A percentile compares a stretch with the other conserved stretches of the same genome.
Conservation (phyloP, 2,113 vertebrate species). For the Ondatra zibethicus region DNA sequence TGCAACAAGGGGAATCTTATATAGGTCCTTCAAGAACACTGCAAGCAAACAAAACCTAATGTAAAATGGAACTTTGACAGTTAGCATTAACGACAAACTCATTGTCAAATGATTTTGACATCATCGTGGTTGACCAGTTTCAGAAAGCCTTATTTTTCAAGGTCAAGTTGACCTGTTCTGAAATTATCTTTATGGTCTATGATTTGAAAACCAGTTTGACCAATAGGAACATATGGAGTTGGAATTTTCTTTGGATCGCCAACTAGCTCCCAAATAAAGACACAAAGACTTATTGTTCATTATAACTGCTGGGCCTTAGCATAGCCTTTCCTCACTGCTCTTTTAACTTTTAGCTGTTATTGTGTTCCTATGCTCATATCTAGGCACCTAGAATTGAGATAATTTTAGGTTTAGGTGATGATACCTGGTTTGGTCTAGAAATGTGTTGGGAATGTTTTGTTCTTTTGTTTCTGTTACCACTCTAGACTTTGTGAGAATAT, state of each 20-base stretch:
- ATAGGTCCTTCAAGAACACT: not conserved
- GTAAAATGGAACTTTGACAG: not conserved
- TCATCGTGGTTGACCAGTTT: not conserved
- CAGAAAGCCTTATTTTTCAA: not conserved
- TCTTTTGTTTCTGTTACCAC: not conserved
- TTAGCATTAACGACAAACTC: not conserved
- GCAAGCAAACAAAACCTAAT: not conserved
- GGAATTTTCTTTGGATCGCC: too few species aligned
- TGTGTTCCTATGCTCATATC: not conserved
- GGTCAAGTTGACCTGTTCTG: not conserved
- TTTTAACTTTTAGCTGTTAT: not conserved
- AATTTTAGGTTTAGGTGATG: not conserved
- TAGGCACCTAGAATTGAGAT: not conserved
- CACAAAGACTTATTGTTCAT: too few species aligned
- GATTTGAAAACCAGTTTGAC: not conserved
- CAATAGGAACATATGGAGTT: not conserved
- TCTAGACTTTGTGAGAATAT: not conserved
- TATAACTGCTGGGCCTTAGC: too few species aligned
- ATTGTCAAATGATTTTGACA: not conserved
- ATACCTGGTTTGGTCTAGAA: not conserved
- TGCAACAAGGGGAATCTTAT: not conserved
- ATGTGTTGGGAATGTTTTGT: not conserved
- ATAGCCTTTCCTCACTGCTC: too few species aligned
- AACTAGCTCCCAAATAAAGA: too few species aligned
- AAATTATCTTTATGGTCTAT: not conserved